A percentile compares a stretch with the other conserved stretches of the same genome.
Evolutionary conservation across 23 tunicate genomes (phyloP).

Genomic region (Clavelina lepadiformis): DNA sequence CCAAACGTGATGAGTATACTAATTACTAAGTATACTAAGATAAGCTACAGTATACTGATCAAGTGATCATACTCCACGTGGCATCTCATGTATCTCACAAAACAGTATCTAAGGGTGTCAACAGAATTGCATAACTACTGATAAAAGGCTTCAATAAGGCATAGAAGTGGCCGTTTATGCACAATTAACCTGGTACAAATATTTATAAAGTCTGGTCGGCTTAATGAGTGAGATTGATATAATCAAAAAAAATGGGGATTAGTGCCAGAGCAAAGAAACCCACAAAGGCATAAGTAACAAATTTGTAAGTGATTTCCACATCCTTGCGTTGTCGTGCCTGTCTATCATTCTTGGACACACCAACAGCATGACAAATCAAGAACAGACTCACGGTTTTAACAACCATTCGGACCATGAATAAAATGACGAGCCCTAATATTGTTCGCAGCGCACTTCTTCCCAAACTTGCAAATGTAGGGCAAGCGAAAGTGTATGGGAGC

Average conservation of each 20-base stretch:
- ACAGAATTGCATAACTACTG: too few relatives aligned
- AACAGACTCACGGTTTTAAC: slow-evolving; percentile 28
- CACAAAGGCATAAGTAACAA: slow-evolving; percentile 63
- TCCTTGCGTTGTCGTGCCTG: slow-evolving; percentile 53
- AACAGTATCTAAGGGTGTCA: too few relatives aligned
- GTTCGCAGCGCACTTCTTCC: slow-evolving; percentile 40
- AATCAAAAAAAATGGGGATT: slow-evolving; percentile 39
- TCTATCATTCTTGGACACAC: slow-evolving; percentile 58
- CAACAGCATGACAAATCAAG: slow-evolving; percentile 36
- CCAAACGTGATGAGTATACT: too few relatives aligned
- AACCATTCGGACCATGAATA: slow-evolving; percentile 26
- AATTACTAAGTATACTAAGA: too few relatives aligned
- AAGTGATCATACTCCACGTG: too few relatives aligned
- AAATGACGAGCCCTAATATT: slow-evolving; percentile 46
- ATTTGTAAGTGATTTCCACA: slow-evolving; percentile 89
- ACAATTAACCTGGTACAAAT: too few relatives aligned
- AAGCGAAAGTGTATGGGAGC: slow-evolving; percentile 30
- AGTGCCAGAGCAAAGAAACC: slow-evolving; percentile 42
- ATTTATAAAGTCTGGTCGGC: too few relatives aligned
- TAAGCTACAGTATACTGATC: too few relatives aligned
- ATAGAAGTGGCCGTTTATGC: too few relatives aligned
- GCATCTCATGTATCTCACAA: too few relatives aligned
- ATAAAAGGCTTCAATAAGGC: too few relatives aligned
- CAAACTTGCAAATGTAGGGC: slow-evolving; percentile 24
- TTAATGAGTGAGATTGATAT: neutral